phyloP scores from a whole-genome alignment of 2,797 vertebrate genomes.

The Silurus lanzhouensis region DNA sequence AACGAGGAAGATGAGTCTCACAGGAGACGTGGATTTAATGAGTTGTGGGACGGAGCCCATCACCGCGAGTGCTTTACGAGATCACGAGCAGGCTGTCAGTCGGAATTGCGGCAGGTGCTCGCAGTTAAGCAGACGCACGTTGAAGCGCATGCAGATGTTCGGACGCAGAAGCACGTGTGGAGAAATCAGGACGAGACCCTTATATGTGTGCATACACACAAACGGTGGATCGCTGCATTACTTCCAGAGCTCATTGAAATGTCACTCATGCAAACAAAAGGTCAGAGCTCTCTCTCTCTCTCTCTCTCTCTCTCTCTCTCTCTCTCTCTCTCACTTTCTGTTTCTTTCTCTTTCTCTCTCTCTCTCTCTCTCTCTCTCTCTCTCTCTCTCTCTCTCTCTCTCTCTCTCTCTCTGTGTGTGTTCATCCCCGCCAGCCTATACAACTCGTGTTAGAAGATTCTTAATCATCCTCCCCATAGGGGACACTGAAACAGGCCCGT shows the following conservation, averaged over 20 bases:
- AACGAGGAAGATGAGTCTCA: constrained; percentile 62
- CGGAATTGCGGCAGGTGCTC: constrained; percentile 3
- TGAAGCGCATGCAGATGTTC: neutral
- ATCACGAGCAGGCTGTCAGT: constrained; percentile 59
- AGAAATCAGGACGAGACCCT: neutral
- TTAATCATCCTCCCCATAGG: constrained; percentile 24
- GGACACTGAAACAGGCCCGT: constrained; percentile 6
- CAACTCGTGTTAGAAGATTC: neutral
- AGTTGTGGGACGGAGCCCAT: constrained; percentile 67
- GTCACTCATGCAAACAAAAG: neutral
- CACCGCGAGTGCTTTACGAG: constrained; percentile 65
- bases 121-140: neutral
- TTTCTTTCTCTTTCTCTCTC: neutral
- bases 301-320: neutral
- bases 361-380: neutral
- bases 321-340: neutral
- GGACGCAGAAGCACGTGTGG: neutral
- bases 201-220: neutral
- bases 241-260: constrained; percentile 10
- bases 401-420: neutral
- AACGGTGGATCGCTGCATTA: neutral
- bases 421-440: constrained; percentile 1
- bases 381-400: neutral
- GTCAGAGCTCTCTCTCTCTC: neutral
- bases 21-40: constrained; percentile 67